Base-by-base conservation (phyloP, 1,140 invertebrate genomes). In the Papilio helenus region DNA sequence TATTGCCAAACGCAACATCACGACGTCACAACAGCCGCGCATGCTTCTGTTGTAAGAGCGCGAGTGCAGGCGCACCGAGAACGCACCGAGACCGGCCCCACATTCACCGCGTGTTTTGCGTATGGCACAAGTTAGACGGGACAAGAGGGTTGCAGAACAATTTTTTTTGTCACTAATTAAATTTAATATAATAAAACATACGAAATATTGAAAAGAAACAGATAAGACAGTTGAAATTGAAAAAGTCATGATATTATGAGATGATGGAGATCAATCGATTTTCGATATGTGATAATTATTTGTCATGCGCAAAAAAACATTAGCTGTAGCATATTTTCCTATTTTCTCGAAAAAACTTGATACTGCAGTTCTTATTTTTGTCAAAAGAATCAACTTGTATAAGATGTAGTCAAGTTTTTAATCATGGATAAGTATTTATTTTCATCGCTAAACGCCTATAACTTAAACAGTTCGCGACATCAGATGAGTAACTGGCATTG, bases 51-150 rank as follows among this genome's bases (percentile, higher is more conserved):
- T 10, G 26, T 78, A 73, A 61, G 18, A 29, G 42, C 49, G 72
- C 55, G 73, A 79, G 89, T 89, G 81, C 88, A 80, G 74, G 79
- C 79, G 89, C 84, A 90, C 89, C 68, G 44, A 81, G 55, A 83
- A 83, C 81, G 86, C 83, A 87, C 88, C 79, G 55, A 74, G 61
- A 86, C 82, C 84, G 85, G 84, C 83, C 82, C 81, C 23, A 77
- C 80, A 76, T 49, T 68, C 72, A 76, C 65, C 73, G 78, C 80
- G 55, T 46, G 79, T n/a, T 39, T 39, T 4, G 12, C 9, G 49
- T 58, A 42, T 77, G 65, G 34, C 51, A n/a, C n/a, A 44, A 80
- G n/a, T 20, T 5, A 61, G 0, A 61, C 72, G 72, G 16, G 23
- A 26, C 51, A 55, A 55, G 51, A 55, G 14, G 18, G 51, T 51